Conservation (phyloP, 2,888 invertebrate genomes). For the Agrochola lychnidis region DNA sequence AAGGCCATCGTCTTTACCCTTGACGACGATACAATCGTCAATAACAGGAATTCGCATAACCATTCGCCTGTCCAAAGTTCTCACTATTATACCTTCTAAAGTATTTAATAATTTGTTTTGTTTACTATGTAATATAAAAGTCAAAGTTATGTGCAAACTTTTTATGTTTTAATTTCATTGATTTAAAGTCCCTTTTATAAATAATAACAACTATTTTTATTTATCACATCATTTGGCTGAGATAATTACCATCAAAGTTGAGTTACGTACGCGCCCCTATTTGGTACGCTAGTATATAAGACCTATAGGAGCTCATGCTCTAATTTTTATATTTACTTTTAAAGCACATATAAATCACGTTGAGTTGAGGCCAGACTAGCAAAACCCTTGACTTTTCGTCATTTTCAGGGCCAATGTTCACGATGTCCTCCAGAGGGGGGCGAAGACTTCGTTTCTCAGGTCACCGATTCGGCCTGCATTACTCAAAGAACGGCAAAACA, state of each 20-base stretch:
- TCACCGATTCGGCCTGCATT: conserved; percentile 72
- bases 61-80: conserved; percentile 34
- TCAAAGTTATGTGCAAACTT: background rate
- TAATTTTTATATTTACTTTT: background rate
- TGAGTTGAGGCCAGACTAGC: background rate
- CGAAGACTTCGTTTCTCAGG: conserved; percentile 51
- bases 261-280: background rate
- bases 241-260: background rate
- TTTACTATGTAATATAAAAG: background rate
- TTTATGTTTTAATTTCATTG: background rate
- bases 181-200: background rate
- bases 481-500: conserved; percentile 60
- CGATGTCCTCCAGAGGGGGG: conserved; percentile 24
- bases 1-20: conserved; percentile 69
- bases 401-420: conserved; percentile 25
- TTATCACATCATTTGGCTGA: background rate
- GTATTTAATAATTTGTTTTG: background rate
- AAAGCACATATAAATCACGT: background rate
- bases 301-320: background rate
- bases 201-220: background rate
- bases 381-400: background rate
- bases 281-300: background rate
- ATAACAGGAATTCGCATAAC: conserved; percentile 67
- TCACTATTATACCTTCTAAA: background rate
- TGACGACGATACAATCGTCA: conserved; percentile 66